Evolutionary conservation across 2,888 invertebrate genomes (phyloP).

Genomic region (Stratiomys singularior): DNA sequence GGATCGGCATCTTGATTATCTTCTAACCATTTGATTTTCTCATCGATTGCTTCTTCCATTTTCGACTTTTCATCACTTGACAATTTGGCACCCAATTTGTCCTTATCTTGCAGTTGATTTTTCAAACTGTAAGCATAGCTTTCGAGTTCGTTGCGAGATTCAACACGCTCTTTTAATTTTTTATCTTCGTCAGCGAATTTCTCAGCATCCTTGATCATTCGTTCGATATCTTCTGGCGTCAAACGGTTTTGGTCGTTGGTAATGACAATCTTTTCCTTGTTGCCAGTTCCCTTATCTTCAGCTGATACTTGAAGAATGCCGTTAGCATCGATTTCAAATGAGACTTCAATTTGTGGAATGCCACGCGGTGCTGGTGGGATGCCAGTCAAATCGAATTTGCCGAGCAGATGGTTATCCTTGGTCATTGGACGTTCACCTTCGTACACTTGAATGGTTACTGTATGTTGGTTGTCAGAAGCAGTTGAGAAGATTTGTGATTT

Average conservation of each 20-base stretch:
- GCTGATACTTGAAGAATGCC: constrained; percentile 96
- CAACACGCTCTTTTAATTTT: constrained; percentile 94
- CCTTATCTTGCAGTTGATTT: constrained; percentile 96
- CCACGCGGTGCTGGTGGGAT: constrained; percentile 95
- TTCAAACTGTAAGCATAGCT: constrained; percentile 97
- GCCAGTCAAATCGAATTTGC: constrained; percentile 97
- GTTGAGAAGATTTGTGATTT: constrained; percentile 99
- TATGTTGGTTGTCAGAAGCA: constrained; percentile 98
- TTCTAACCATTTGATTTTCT: constrained; percentile 97
- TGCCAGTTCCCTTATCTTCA: constrained; percentile 99
- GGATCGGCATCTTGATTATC: constrained; percentile 92
- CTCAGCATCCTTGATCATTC: constrained; percentile 99
- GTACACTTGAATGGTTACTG: constrained; percentile 98
- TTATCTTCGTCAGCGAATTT: constrained; percentile 99
- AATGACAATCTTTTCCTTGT: constrained; percentile 98
- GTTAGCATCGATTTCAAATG: constrained; percentile 94
- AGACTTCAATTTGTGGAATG: constrained; percentile 94
- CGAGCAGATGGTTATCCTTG: constrained; percentile 98
- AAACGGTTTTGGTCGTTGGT: constrained; percentile 98
- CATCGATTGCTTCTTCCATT: constrained; percentile 96
- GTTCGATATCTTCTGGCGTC: constrained; percentile 97
- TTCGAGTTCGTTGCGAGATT: constrained; percentile 96
- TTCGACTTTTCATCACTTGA: constrained; percentile 91
- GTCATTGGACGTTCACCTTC: constrained; percentile 99
- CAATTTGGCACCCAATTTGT: constrained; percentile 92